Evolutionary conservation across 2,888 invertebrate genomes (phyloP), one percentile per base, ranked within the genome.

Genomic region (Archips xylosteana): DNA sequence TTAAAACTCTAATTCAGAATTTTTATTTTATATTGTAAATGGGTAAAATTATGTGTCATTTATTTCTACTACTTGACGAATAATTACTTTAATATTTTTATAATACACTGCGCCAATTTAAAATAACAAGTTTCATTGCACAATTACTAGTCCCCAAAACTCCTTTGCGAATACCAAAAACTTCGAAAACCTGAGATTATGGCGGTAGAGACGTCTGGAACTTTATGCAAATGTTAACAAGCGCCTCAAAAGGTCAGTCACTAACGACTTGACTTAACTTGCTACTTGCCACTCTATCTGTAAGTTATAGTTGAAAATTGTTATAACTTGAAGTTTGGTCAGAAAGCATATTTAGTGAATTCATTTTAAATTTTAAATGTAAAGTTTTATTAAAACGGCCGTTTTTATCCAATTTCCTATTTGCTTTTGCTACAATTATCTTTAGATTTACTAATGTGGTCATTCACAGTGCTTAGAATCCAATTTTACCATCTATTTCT

Each of bases 241-340:
- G 64, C 78, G 76, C 13, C 79, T 77, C 78, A 75, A 80, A 82
- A 84, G 84, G 85, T 83, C 85, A 83, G 80, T 78, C 77, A 79
- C 81, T 82, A 83, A 85, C 83, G 80, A 85, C 83, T 85, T 85
- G 80, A 73, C 78, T 23, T 49, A 84, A 84, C 84, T 82, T 78
- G 74, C 61, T 71, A 69, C 71, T 67, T 71, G 66, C 71, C 71
- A 71, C 72, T 69, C 65, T 70, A 60, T 74, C 74, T 70, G 69
- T 64, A 65, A 65, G 65, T 54, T 42, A 51, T 74, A 74, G 74
- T 67, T 67, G 67, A 60, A 70, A 74, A 73, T 54, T 64, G 68
- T 69, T 74, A 9, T 4, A n/a, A 49, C 49, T 59, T 59, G 0
- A 60, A 60, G 36, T 60, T 13, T 39, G n/a, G 8, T 39, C 12